Evolutionary conservation across 2,888 invertebrate genomes (phyloP).

Genomic region (Acanthosepion lycidas): DNA sequence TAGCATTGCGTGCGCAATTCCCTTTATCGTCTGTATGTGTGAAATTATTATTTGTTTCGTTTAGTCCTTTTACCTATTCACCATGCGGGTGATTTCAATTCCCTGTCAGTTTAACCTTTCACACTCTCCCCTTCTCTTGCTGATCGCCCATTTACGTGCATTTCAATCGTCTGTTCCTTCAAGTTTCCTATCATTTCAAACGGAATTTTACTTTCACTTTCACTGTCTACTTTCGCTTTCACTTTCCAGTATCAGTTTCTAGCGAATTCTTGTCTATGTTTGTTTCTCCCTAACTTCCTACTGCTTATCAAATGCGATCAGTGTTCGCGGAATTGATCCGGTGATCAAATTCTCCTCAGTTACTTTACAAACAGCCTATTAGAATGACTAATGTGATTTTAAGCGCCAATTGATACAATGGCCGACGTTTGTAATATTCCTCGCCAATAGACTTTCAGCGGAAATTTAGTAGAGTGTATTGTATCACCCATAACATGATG

Average conservation of each 20-base stretch:
- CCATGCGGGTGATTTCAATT: too few relatives aligned
- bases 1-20: too few relatives aligned
- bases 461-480: neutral
- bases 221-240: neutral
- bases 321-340: neutral
- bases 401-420: slow-evolving; percentile 9
- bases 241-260: neutral
- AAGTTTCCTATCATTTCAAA: too few relatives aligned
- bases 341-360: slow-evolving; percentile 22
- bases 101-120: too few relatives aligned
- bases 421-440: neutral
- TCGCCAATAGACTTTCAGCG: neutral
- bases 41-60: too few relatives aligned
- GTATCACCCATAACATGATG: neutral
- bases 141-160: too few relatives aligned
- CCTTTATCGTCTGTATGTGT: too few relatives aligned
- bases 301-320: slow-evolving; percentile 1
- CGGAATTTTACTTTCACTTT: neutral
- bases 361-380: slow-evolving; percentile 33
- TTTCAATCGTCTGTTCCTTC: too few relatives aligned
- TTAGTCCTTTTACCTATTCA: too few relatives aligned
- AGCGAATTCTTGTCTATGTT: neutral
- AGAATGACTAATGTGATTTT: slow-evolving; percentile 9
- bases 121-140: too few relatives aligned
- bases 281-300: neutral